These are phyloP conservation scores for Procambarus virginalis DNA, from an alignment of 1,140 invertebrate species.

Conservation along the genomic window DNA sequence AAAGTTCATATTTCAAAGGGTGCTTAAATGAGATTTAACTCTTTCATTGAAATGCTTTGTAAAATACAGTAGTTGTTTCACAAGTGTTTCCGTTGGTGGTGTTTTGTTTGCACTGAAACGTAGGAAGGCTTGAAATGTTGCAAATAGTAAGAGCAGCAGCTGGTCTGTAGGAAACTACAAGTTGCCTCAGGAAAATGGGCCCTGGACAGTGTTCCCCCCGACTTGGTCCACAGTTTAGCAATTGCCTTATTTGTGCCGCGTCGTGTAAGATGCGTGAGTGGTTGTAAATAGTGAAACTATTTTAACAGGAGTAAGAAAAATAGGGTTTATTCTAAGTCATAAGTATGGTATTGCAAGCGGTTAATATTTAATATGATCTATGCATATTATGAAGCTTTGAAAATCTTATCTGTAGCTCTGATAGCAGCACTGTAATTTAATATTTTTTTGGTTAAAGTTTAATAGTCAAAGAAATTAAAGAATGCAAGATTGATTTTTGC, in stretches of 20 bases:
- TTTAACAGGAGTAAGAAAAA: slow-evolving; percentile 32
- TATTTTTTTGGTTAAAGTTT: not conserved
- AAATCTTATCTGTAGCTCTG: not conserved
- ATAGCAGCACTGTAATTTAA: not conserved
- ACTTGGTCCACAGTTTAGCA: slow-evolving; percentile 36
- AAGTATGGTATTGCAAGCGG: not conserved
- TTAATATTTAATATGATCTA: slow-evolving; percentile 21
- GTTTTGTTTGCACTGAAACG: not conserved
- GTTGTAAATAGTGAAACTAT: slow-evolving; percentile 52
- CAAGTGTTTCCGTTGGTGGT: not conserved
- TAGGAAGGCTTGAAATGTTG: not conserved
- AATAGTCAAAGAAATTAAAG: not conserved
- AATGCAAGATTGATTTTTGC: not conserved
- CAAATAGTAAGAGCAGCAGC: not conserved
- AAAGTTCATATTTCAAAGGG: not conserved
- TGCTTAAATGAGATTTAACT: too few relatives aligned
- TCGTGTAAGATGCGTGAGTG: slow-evolving; percentile 46
- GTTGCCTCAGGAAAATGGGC: slow-evolving; percentile 10
- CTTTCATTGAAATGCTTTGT: not conserved
- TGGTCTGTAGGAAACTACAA: not conserved
- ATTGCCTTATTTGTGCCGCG: slow-evolving; percentile 62
- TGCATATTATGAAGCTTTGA: slow-evolving; percentile 34
- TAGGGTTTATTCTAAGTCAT: slow-evolving; percentile 5
- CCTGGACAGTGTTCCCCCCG: slow-evolving; percentile 28
- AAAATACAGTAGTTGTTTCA: not conserved